Conservation (phyloP, 1,140 invertebrate species). For the Cataglyphis hispanica region DNA sequence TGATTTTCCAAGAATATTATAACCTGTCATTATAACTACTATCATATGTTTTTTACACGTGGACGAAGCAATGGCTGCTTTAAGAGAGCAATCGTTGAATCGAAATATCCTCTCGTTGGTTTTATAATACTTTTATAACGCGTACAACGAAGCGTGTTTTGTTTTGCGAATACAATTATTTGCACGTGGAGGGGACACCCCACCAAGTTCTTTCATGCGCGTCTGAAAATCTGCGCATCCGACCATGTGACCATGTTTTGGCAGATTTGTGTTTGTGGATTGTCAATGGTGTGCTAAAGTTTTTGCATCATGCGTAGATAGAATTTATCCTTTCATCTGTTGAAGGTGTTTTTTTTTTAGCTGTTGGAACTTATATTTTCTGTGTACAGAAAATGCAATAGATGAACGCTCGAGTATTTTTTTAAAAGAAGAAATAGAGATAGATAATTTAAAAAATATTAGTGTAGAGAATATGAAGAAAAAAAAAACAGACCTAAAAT, state of each 20-base stretch:
- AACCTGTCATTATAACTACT: not conserved
- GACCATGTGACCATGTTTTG: slow-evolving; percentile 16
- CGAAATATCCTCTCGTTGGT: not conserved
- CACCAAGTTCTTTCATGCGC: not conserved
- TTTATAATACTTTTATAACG: no score
- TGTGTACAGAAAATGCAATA: no score
- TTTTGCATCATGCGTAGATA: no score
- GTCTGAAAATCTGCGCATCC: not conserved
- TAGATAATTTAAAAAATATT: no score
- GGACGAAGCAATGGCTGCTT: not conserved
- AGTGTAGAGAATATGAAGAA: not conserved
- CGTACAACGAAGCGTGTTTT: not conserved
- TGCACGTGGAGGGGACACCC: not conserved
- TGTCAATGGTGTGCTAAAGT: not conserved
- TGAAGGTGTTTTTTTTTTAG: no score
- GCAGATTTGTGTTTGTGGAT: not conserved
- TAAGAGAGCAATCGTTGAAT: not conserved
- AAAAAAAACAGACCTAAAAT: not conserved
- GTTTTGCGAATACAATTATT: not conserved
- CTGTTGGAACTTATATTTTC: no score
- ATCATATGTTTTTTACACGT: not conserved
- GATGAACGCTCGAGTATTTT: no score
- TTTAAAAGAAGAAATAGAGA: no score
- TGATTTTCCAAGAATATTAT: not conserved
- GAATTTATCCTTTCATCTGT: no score